phyloP scores from a whole-genome alignment of 2,113 vertebrate species.

The Macheiramphus alcinus region DNA sequence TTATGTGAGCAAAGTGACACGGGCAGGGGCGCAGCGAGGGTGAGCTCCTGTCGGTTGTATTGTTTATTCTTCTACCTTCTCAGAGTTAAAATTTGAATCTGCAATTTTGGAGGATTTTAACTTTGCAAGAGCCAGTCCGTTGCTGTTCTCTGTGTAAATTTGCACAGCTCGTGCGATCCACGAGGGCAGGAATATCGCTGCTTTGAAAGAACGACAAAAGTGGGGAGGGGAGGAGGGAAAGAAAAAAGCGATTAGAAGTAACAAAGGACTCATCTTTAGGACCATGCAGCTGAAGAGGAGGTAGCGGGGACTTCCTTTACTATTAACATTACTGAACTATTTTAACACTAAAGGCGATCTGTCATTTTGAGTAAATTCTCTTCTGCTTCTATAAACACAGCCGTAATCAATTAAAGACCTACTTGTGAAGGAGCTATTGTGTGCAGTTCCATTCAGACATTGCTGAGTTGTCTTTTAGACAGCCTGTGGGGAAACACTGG shows the following conservation, averaged over 20 bases:
- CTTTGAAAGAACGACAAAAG: not conserved
- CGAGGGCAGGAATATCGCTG: not conserved
- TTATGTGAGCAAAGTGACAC: not conserved
- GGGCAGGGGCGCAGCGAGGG: not conserved
- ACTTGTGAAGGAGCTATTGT: conserved; percentile 79
- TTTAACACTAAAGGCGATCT: conserved; percentile 72
- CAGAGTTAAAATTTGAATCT: not conserved
- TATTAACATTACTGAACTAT: conserved; percentile 53
- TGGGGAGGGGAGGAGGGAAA: not conserved
- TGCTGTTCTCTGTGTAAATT: not conserved
- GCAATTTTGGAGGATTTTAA: not conserved
- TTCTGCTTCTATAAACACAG: conserved; percentile 82
- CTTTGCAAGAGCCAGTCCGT: not conserved
- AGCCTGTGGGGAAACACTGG: conserved; percentile 63
- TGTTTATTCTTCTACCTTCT: not conserved
- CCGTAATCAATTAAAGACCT: conserved; percentile 77
- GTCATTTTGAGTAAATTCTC: conserved; percentile 78
- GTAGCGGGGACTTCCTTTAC: conserved; percentile 9
- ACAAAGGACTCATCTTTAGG: conserved; percentile 40
- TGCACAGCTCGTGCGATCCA: not conserved
- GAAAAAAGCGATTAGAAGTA: not conserved
- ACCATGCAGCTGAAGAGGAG: not conserved
- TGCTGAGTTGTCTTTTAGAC: conserved; percentile 70
- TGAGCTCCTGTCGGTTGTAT: not conserved
- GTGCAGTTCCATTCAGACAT: conserved; percentile 63